These are phyloP conservation scores for Furnarius figulus DNA, from an alignment of 2,113 vertebrate genomes.

Conservation along the genomic window DNA sequence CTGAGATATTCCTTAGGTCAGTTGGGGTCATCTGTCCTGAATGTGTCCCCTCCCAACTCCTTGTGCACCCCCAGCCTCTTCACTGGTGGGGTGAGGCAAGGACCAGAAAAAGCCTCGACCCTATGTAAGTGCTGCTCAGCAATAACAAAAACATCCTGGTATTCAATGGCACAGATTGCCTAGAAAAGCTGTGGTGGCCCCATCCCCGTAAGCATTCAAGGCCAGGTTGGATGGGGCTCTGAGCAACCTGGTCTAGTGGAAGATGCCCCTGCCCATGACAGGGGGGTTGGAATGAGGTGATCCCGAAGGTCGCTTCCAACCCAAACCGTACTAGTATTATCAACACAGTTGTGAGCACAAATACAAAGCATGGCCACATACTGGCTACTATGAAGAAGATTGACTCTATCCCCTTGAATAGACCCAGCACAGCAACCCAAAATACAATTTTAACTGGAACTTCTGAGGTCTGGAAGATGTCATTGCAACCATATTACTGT, in stretches of 20 bases:
- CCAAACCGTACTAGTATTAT: background rate
- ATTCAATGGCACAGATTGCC: background rate
- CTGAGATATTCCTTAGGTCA: background rate
- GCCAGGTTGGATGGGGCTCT: background rate
- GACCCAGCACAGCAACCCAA: background rate
- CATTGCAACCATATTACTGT: background rate
- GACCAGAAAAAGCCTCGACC: background rate
- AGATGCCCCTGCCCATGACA: background rate
- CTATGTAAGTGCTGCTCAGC: background rate
- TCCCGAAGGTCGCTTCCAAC: background rate
- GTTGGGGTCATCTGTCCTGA: background rate
- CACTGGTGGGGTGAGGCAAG: accelerated
- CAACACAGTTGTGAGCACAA: background rate
- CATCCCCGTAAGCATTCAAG: accelerated
- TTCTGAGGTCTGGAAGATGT: background rate
- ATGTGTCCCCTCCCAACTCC: background rate
- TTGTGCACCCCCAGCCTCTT: background rate
- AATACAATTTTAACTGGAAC: background rate
- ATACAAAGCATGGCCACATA: background rate
- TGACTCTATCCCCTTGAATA: background rate
- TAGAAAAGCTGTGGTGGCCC: background rate
- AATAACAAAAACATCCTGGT: background rate
- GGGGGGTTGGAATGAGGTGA: background rate
- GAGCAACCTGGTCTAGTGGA: background rate
- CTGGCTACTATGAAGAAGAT: background rate